phyloP scores from a whole-genome alignment of 2,113 vertebrate species.

The Periophthalmodon schlosseri region DNA sequence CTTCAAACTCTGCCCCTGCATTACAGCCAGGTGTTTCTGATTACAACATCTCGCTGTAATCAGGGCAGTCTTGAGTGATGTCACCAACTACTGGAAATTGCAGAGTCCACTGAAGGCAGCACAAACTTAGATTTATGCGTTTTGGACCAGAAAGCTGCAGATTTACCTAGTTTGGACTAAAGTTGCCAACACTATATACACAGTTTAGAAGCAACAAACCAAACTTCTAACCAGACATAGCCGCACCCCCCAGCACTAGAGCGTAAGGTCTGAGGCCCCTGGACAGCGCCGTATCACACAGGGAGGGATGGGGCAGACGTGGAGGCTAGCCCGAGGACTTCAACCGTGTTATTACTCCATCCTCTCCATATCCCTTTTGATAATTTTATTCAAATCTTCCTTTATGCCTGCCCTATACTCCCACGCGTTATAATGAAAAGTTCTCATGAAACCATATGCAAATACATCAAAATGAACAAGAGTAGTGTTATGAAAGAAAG shows the following conservation, averaged over 20 bases:
- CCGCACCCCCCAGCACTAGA: constrained; percentile 18
- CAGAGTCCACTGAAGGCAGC: no score
- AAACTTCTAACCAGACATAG: no score
- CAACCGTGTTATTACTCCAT: background rate
- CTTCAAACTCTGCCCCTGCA: no score
- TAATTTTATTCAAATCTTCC: constrained; percentile 2
- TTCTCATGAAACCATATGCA: constrained; percentile 6
- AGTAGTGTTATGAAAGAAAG: background rate
- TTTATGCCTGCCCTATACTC: background rate
- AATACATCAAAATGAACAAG: background rate
- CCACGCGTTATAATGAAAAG: background rate
- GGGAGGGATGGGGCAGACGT: background rate
- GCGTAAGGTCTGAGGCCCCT: constrained; percentile 19
- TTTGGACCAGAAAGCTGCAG: no score
- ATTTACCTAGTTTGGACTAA: no score
- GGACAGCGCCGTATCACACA: constrained; percentile 31
- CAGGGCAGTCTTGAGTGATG: no score
- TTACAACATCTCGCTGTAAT: no score
- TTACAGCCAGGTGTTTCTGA: no score
- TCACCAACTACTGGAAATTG: no score
- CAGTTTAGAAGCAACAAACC: no score
- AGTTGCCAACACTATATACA: no score
- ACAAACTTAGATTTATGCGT: no score
- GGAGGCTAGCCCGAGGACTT: constrained; percentile 27
- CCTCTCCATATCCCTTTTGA: background rate